Evolutionary conservation across 2,888 invertebrate genomes (phyloP), one percentile per base, ranked within the genome.

Genomic region (Ochropleura leucogaster): DNA sequence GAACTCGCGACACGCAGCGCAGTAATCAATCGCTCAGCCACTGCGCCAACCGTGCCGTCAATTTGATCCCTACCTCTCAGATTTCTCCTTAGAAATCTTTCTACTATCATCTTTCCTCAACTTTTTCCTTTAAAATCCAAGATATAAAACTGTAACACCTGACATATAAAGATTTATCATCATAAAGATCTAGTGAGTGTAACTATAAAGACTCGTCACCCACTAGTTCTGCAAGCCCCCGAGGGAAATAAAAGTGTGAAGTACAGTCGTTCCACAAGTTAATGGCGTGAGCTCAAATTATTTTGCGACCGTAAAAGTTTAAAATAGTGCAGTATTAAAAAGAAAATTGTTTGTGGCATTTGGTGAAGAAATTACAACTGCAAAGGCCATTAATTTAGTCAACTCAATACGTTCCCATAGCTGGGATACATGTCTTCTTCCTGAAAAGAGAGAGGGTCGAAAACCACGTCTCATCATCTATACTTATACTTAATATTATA

Each of bases 231-330:
- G 47, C 14, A 42, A 44, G n/a, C 51, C n/a, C 18, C 49, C 10
- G 42, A 47, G n/a, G 42, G 30, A 47, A 71, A 77, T 74, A 75
- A 85, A 83, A 77, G 73, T 59, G 51, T 62, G 44, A 62, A 79
- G 53, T 64, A 40, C 64, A 20, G 53, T 72, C 68, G 59, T 77
- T 73, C 51, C 64, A 75, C 44, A 73, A 77, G 62, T 75, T 83
- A 77, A 71, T 73, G 63, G 8, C 55, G 42, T 46, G 30, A 74
- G 47, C 47, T 47, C n/a, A 85, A 85, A 83, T 83, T 77, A 83
- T 83, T 70, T 77, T 10, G 8, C 20, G 42, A 60, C 44, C 30
- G 65, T 70, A 71, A 70, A 84, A 75, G 51, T 79, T 70, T 77
- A 60, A 76, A 82, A 74, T 64, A 69, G 40, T 69, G 49, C n/a